Evolutionary conservation across 2,888 invertebrate species (phyloP), one percentile per base, ranked within the genome.

Genomic region (Branchellion lobata): DNA sequence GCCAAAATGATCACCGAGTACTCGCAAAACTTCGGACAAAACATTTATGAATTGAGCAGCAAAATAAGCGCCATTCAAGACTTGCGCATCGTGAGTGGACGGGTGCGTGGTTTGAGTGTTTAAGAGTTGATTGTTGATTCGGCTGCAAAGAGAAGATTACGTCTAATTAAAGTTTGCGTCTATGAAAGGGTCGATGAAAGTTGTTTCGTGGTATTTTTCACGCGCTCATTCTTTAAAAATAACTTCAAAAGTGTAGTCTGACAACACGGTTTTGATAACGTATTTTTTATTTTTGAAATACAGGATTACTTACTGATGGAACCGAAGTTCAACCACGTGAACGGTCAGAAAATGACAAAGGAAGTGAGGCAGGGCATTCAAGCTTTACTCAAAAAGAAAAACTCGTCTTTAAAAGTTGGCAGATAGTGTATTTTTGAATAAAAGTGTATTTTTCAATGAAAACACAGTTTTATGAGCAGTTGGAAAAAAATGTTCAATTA

Each of bases 11-110:
- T 57, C 61, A 24, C 61, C 3, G 61, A 57, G 21, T 57, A 57
- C 61, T 57, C 75, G 51, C 36, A 75, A 18, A 53, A 24, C 53
- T 75, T 75, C 31, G 75, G 75, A n/a, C 75, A 75, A 53, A 75
- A 31, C 27, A 51, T 75, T 24, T 75, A 75, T 53, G 75, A 75
- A 24, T 21, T 21, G 11, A 29, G 51, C 53, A 53, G 31, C 51
- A 75, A 53, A 29, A 31, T 53, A 21, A 75, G 47, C 11, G 75
- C 75, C 2, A 51, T 75, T 11, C 33, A 40, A 24, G 75, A 75
- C n/a, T 40, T 75, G 53, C 40, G 53, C 27, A 75, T 77, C 33
- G 68, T 61, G 77, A 77, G 77, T 77, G 61, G 47, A 14, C 47
- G n/a, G n/a, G n/a, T n/a, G n/a, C n/a, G n/a, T n/a, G n/a, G n/a